Percentiles rank a stretch among this genome's conserved stretches.
Evolutionary conservation across 1,140 invertebrate species (phyloP).

Genomic region (Dinoponera quadriceps): DNA sequence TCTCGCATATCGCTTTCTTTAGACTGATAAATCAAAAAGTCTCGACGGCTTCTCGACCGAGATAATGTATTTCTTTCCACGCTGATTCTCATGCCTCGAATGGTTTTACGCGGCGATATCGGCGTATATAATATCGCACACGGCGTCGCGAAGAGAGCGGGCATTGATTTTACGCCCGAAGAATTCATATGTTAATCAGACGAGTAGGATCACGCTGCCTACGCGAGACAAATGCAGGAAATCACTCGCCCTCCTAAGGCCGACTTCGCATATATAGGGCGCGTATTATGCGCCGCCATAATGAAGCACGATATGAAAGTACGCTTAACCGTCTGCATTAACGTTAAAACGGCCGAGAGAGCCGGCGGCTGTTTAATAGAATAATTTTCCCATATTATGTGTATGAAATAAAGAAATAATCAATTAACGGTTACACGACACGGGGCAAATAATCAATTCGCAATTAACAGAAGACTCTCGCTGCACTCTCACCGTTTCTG

Average conservation of each 20-base stretch:
- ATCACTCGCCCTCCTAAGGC: slow-evolving; percentile 60
- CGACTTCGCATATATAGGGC: slow-evolving; percentile 61
- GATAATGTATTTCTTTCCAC: neutral
- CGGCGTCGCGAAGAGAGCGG: neutral
- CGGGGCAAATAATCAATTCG: neutral
- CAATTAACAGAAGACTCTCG: neutral
- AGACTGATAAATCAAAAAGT: slow-evolving; percentile 3
- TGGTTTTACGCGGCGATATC: neutral
- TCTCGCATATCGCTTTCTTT: neutral
- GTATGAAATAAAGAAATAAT: slow-evolving; percentile 2
- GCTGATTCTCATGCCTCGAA: neutral
- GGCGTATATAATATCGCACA: neutral
- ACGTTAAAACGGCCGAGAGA: slow-evolving; percentile 1
- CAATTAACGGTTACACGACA: neutral
- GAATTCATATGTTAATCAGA: slow-evolving; percentile 53
- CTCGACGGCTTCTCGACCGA: no score
- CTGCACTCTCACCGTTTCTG: neutral
- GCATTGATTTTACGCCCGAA: slow-evolving; percentile 20
- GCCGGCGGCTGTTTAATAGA: slow-evolving; percentile 10
- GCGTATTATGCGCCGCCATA: slow-evolving; percentile 59
- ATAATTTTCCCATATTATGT: slow-evolving; percentile 6
- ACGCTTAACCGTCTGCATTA: slow-evolving; percentile 17
- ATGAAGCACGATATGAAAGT: slow-evolving; percentile 58
- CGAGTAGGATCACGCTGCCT: slow-evolving; percentile 35
- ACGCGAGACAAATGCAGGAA: slow-evolving; percentile 61